phyloP scores from a whole-genome alignment of 2,888 invertebrate species.

The Abrostola triplasia region DNA sequence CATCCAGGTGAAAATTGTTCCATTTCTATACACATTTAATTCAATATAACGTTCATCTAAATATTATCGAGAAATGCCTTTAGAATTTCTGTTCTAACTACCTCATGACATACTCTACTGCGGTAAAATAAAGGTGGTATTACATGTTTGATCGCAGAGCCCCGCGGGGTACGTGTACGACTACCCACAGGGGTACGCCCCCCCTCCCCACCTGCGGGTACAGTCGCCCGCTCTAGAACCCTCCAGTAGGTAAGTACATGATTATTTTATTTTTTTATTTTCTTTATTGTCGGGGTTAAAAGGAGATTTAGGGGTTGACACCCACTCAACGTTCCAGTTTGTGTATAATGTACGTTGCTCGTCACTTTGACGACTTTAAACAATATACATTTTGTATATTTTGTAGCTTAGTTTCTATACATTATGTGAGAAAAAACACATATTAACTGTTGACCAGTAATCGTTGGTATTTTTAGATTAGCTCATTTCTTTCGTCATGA shows the following conservation, averaged over 20 bases:
- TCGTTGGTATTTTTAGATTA: no score
- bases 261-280: slow-evolving; percentile 37
- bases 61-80: no score
- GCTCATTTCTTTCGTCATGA: no score
- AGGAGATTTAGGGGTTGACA: slow-evolving; percentile 28
- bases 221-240: slow-evolving; percentile 80
- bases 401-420: no score
- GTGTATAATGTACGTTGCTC: no score
- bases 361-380: no score
- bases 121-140: slow-evolving; percentile 48
- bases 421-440: no score
- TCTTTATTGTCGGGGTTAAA: slow-evolving; percentile 19
- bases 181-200: slow-evolving; percentile 83
- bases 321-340: not conserved
- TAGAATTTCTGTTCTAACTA: slow-evolving; percentile 14
- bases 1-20: no score
- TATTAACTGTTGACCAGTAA: no score
- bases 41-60: no score
- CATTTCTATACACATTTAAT: no score
- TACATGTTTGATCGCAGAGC: slow-evolving; percentile 65
- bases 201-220: slow-evolving; percentile 80
- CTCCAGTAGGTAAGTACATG: slow-evolving; percentile 70
- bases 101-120: slow-evolving; percentile 11
- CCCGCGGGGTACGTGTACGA: slow-evolving; percentile 83
- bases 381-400: no score